Evolutionary conservation across 1,140 invertebrate genomes (phyloP), one percentile per base, ranked within the genome.

Genomic region (Zophobas morio): DNA sequence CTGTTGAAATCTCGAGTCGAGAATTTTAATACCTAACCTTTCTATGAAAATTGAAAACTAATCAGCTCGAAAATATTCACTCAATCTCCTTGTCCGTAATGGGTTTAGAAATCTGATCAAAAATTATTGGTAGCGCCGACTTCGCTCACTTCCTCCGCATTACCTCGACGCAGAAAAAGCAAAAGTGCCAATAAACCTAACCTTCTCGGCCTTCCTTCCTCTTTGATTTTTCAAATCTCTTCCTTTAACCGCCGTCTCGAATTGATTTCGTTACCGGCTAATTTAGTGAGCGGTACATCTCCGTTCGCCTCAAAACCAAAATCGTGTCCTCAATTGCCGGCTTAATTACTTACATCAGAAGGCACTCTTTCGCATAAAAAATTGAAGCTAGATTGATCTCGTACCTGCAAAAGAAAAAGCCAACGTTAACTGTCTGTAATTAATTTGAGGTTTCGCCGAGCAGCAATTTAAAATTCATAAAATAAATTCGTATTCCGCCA

Each of bases 271-370:
- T 60, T 60, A 60, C 37, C 35, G 33, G 34, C 8, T 60, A 60
- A 60, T 35, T 60, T 60, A n/a, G 35, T 8, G 33, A 60, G 56
- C 56, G 56, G 56, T 60, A 60, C 56, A 60, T 39, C 56, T 20
- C 33, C 56, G 37, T 60, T 60, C 36, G 6, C 56, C 56, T 60
- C 60, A 66, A 66, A 66, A 66, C 60, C 60, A 39, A 66, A 66
- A 66, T 37, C 60, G 40, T 66, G 57, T 63, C 57, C n/a, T 63
- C 57, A 37, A 40, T 63, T 63, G 60, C 6, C 42, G 20, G 37
- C 60, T 63, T 46, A 66, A 66, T 66, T 66, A 46, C 60, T 20
- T 20, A 66, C 60, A 66, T 40, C 20, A 66, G 39, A 66, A 66
- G 37, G 39, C 20, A 66, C 60, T 66, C 39, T 66, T 42, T 42